Evolutionary conservation across 2,113 vertebrate species (phyloP).

Genomic region (Psettodes erumei): DNA sequence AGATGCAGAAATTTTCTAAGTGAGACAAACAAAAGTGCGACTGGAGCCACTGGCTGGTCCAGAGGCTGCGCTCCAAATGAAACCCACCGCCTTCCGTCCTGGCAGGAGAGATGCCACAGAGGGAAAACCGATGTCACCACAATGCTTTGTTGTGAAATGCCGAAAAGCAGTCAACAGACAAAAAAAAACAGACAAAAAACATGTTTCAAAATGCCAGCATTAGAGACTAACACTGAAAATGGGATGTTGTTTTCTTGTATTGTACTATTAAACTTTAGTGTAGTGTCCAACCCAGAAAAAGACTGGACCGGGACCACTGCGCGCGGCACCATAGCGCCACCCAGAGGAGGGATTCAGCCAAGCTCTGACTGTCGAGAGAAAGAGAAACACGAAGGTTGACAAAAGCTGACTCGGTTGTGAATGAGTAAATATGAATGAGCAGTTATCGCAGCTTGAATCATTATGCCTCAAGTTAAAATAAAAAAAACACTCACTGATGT

Average conservation of each 20-base stretch:
- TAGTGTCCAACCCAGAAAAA: too few relatives aligned
- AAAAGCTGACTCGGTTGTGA: constrained; percentile 1
- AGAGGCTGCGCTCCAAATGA: constrained; percentile 62
- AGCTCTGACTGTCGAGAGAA: neutral
- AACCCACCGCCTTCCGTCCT: constrained; percentile 32
- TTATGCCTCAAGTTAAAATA: constrained; percentile 1
- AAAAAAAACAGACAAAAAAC: neutral
- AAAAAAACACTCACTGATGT: neutral
- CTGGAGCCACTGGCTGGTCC: constrained; percentile 80
- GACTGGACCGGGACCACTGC: neutral
- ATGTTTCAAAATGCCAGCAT: constrained; percentile 20
- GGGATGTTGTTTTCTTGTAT: constrained; percentile 1
- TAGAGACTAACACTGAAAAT: constrained; percentile 9
- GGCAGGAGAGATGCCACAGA: constrained; percentile 6
- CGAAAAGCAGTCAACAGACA: neutral
- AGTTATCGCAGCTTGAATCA: constrained; percentile 24
- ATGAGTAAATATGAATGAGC: constrained; percentile 6
- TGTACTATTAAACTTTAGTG: constrained; percentile 8
- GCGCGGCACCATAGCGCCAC: constrained; percentile 22
- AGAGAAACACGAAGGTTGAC: neutral
- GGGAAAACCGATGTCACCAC: constrained; percentile 1
- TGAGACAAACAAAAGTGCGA: constrained; percentile 56
- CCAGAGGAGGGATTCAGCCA: neutral
- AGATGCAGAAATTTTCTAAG: constrained; percentile 80
- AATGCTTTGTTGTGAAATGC: constrained; percentile 13